A percentile compares a stretch with the other conserved stretches of the same genome.
Conservation (phyloP, 2,888 invertebrate species). For the Chironomus tentans region DNA sequence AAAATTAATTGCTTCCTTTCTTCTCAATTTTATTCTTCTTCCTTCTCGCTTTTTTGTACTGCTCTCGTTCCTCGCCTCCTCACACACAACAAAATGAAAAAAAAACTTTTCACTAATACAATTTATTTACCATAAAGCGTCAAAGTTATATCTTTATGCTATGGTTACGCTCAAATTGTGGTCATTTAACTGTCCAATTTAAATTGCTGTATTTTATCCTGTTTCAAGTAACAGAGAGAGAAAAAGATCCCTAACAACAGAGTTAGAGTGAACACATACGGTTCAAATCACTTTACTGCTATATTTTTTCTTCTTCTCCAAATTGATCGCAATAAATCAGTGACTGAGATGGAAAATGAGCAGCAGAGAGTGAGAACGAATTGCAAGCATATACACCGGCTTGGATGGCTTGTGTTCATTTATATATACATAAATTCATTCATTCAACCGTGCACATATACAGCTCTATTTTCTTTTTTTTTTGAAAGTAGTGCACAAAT, state of each 20-base stretch:
- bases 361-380: not conserved
- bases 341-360: not conserved
- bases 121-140: no score
- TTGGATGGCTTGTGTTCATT: no score
- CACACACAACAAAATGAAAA: no score
- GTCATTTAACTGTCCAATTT: not conserved
- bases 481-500: not conserved
- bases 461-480: not conserved
- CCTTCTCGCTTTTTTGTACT: no score
- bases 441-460: not conserved
- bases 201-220: not conserved
- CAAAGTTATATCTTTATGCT: not conserved
- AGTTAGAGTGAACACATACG: not conserved
- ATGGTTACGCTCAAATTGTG: not conserved
- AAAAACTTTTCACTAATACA: no score
- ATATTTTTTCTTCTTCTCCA: not conserved
- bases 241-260: not conserved
- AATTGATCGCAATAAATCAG: constrained; percentile 7
- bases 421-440: not conserved
- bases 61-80: no score
- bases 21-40: no score
- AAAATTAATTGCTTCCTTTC: no score
- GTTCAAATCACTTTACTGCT: constrained; percentile 4
- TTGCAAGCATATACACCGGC: not conserved
- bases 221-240: not conserved